Percentiles rank a stretch among this genome's conserved stretches.
Evolutionary conservation across 2,113 vertebrate genomes (phyloP).

Genomic region (Scytalopus superciliaris): DNA sequence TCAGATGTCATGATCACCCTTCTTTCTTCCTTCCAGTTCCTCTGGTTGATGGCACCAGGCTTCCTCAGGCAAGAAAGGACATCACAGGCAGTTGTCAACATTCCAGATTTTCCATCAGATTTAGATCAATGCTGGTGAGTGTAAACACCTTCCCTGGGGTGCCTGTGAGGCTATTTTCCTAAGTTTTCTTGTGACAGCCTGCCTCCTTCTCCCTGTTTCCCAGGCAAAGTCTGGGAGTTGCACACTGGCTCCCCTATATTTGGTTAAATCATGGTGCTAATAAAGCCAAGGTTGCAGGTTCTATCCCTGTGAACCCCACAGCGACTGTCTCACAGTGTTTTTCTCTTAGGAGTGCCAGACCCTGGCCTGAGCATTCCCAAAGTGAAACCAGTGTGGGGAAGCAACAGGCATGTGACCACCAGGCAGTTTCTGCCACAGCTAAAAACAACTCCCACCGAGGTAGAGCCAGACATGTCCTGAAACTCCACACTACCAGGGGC

Average conservation of each 20-base stretch:
- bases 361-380: rapidly evolving
- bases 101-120: not conserved
- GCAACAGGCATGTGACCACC: rapidly evolving
- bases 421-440: not conserved
- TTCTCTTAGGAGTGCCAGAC: rapidly evolving
- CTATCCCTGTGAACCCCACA: not conserved
- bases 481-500: rapidly evolving
- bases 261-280: not conserved
- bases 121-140: not conserved
- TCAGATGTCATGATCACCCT: not conserved
- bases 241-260: not conserved
- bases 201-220: not conserved
- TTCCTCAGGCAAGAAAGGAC: not conserved
- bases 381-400: rapidly evolving
- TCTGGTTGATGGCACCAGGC: not conserved
- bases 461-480: rapidly evolving
- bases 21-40: not conserved
- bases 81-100: not conserved
- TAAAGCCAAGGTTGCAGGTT: not conserved
- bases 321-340: not conserved
- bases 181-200: not conserved
- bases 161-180: rapidly evolving
- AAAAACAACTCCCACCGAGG: not conserved
- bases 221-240: not conserved
- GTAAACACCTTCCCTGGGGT: not conserved